Evolutionary conservation across 2,888 invertebrate species (phyloP), one percentile per base, ranked within the genome.

Genomic region (Agriopis leucophaearia): DNA sequence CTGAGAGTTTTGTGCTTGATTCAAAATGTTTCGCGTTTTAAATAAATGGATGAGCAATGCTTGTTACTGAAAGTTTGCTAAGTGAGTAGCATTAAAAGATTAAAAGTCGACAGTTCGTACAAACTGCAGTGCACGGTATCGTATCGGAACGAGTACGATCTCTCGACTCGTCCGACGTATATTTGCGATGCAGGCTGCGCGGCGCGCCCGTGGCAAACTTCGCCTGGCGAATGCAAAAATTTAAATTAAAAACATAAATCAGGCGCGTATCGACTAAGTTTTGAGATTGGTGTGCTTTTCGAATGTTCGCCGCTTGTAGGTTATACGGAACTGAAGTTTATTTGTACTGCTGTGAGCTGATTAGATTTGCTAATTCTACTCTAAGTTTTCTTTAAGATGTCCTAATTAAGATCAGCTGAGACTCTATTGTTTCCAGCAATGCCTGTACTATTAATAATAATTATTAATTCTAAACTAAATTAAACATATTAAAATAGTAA

Each of bases 191-290:
- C 93, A 92, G 90, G 88, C 92, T 84, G 91, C 74, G 91, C 88
- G 83, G 92, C 90, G 84, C 91, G 90, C 88, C 91, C 91, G 87
- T 80, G 86, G 89, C 88, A 76, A 92, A 93, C 88, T 92, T 90
- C 87, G 92, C 88, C 88, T 77, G 85, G 89, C 88, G 93, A 93
- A 94, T 94, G 94, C 93, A 94, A 94, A 94, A 94, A 94, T 94
- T 94, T 94, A 94, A 94, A 94, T 94, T 94, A 94, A 94, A 94
- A 94, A 88, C 94, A 94, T 94, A 94, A 94, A 94, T 94, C 94
- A 94, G 92, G 78, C 89, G 88, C 88, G 88, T 93, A 92, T 94
- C 92, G 94, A 92, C 91, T 89, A 91, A 93, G 86, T 94, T 91
- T 89, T 85, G 89, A 88, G 90, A 91, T 90, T 88, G 89, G 90